Percentiles rank a stretch among this genome's conserved stretches.
These are phyloP conservation scores for Caenorhabditis becei DNA, from an alignment of 2,888 invertebrate species.

Conservation along the genomic window DNA sequence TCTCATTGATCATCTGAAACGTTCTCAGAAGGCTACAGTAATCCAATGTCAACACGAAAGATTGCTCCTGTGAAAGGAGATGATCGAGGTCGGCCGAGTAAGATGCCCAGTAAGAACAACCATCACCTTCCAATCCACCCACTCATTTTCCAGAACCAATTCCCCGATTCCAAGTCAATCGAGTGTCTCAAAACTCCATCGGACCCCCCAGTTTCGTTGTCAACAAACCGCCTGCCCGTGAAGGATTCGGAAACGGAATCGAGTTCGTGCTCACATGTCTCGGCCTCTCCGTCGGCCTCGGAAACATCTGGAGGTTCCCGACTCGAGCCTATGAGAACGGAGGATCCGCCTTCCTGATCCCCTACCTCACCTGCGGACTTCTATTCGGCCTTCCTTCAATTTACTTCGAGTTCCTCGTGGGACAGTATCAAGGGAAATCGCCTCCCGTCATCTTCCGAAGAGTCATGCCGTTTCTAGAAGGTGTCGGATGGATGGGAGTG, in stretches of 20 bases:
- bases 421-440: conserved; percentile 72
- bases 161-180: no score
- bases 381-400: conserved; percentile 82
- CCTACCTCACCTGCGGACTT: conserved; percentile 81
- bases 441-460: conserved; percentile 49
- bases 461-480: conserved; percentile 60
- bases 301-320: conserved; percentile 71
- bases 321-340: conserved; percentile 60
- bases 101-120: background rate
- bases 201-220: no score
- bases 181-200: no score
- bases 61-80: background rate
- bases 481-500: conserved; percentile 93
- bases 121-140: background rate
- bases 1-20: conserved; percentile 33
- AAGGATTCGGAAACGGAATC: conserved; percentile 61
- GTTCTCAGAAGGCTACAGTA: no score
- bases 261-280: conserved; percentile 75
- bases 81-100: background rate
- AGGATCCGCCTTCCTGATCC: conserved; percentile 81
- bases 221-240: conserved; percentile 9
- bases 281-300: conserved; percentile 76
- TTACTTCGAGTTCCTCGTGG: conserved; percentile 81
- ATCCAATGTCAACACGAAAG: background rate
- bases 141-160: no score